Base-by-base conservation (phyloP, 1,140 invertebrate genomes). In the Drosophila ironensis region DNA sequence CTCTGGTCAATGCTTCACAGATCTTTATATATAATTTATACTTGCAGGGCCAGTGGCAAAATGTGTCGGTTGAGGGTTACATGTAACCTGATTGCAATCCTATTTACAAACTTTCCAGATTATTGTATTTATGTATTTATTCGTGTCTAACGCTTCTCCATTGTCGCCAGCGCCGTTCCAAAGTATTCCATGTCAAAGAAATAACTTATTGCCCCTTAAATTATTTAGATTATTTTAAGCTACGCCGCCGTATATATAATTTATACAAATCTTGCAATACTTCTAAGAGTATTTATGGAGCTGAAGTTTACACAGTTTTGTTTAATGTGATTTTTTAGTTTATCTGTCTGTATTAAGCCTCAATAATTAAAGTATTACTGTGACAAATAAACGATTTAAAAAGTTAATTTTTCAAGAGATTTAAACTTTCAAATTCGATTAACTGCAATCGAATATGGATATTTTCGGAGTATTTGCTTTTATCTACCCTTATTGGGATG, bases 1-100 rank as follows among this genome's bases (percentile, higher is more conserved):
- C 2, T 1, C 14, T 6, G 5, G 25, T 27, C 1, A 0, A 5
- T 11, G 0, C 2, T 42, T 24, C 16, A 8, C 7, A 4, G 22
- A 24, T 17, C 20, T 7, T 11, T 16, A 14, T 16, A 24, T 20
- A 2, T 11, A n/a, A 41, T 52, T 22, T 63, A 17, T 41, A 1
- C 4, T 80, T 84, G 6, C 64, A 89, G 87, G 87, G 88, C 12
- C 88, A 89, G 28, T 89, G 88, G 88, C 81, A 89, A 38, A 69
- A 89, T 64, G 45, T 89, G 4, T 89, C 86, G 3, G 74, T 87
- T 22, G 88, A 88, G 24, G 82, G 88, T 19, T 89, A 88, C 40
- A 63, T 73, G 53, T 89, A 68, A 6, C 3, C 17, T 46, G 7
- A 11, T 45, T 37, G 28, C 54, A 63, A 30, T 63, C 59, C 59